A percentile compares a stretch with the other conserved stretches of the same genome.
Conservation (phyloP, 2,113 vertebrate genomes). For the Athene noctua region DNA sequence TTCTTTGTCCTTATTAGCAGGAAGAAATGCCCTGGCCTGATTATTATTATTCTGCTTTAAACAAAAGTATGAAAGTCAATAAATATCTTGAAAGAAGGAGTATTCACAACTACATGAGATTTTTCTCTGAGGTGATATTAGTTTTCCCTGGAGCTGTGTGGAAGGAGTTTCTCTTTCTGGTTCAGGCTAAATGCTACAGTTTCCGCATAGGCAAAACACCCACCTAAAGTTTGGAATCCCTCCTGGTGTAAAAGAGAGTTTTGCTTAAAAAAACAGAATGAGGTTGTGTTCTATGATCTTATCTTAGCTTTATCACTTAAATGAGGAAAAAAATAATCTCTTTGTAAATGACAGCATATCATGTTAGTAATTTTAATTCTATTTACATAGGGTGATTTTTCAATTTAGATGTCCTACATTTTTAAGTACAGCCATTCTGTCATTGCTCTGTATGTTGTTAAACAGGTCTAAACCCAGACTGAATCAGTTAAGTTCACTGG, state of each 20-base stretch:
- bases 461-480: not conserved
- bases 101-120: not conserved
- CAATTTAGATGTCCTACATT: not conserved
- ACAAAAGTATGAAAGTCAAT: not conserved
- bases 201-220: not conserved
- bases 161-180: not conserved
- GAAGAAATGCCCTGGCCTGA: not conserved
- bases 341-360: not conserved
- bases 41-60: not conserved
- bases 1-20: not conserved
- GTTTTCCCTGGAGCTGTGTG: not conserved
- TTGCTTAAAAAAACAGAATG: not conserved
- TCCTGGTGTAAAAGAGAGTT: not conserved
- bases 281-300: not conserved
- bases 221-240: not conserved
- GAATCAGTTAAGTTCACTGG: not conserved
- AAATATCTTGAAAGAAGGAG: not conserved
- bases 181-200: not conserved
- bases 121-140: not conserved
- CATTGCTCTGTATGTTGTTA: not conserved
- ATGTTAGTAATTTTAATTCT: not conserved
- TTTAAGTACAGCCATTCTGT: not conserved
- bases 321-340: not conserved
- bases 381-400: not conserved
- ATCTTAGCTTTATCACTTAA: not conserved